Base-by-base conservation (phyloP, 2,888 invertebrate genomes). In the Mamestra brassicae region DNA sequence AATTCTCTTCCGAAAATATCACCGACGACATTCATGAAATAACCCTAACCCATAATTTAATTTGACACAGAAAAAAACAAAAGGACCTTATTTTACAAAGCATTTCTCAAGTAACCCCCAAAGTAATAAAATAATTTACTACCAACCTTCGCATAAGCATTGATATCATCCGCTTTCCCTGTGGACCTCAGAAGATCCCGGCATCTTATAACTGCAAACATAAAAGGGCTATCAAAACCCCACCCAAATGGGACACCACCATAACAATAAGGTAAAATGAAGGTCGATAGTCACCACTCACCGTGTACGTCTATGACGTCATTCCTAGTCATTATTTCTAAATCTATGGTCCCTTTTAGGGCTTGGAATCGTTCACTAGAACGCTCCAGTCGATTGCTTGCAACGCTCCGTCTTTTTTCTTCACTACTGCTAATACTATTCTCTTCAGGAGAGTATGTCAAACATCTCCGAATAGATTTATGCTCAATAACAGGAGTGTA, bases 81-180 rank as follows among this genome's bases (percentile, higher is more conserved):
- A 38, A 11, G 2, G 0, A 47, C 7, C 2, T 0, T 34, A 26
- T 38, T 52, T 61, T 71, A 7, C 15, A 65, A 61, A 60, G 17
- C 34, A 34, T 54, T 57, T 52, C 15, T 11, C n/a, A 67, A 50
- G 36, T 61, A 65, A 36, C 36, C 60, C 50, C 42, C 11, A 15
- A 65, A 7, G 70, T 68, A 54, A 62, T 63, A 72, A 70, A 74
- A 75, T 17, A 42, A 26, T 67, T 69, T 66, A 74, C 38, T 62
- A 86, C 87, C 71, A 63, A 98, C 98, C 97, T 98, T 98, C 42
- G 98, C 98, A 93, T 98, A 98, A 79, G 98, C 98, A 93, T 98
- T 98, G 82, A 98, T 97, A 66, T 97, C 95, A 85, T 96, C 96
- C 64, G 97, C 97, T 87, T 97, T 97, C 67, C 97, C 98, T 90